Evolutionary conservation across 1,140 invertebrate species (phyloP).

Genomic region (Philopotamus ludificatus): DNA sequence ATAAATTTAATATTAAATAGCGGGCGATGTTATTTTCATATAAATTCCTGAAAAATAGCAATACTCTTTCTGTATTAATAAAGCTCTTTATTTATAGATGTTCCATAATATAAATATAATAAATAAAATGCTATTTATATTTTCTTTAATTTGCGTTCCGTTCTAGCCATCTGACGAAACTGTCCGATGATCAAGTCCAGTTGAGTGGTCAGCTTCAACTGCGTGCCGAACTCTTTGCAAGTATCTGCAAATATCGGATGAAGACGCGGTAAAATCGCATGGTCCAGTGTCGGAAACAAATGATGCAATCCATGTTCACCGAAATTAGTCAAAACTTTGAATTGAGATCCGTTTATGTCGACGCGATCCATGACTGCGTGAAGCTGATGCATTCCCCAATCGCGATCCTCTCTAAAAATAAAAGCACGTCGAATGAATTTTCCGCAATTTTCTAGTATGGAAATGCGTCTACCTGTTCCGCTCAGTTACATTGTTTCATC

Average conservation of each 20-base stretch:
- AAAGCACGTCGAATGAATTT: neutral
- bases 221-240: conserved; percentile 66
- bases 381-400: conserved; percentile 79
- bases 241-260: conserved; percentile 67
- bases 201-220: conserved; percentile 56
- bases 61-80: too few species aligned
- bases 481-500: conserved; percentile 4
- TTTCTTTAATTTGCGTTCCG: too few species aligned
- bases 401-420: conserved; percentile 48
- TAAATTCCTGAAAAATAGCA: too few species aligned
- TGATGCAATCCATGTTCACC: conserved; percentile 79
- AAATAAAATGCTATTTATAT: too few species aligned
- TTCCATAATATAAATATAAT: too few species aligned
- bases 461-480: neutral
- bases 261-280: conserved; percentile 64
- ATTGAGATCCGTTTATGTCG: conserved; percentile 65
- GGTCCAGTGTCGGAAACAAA: conserved; percentile 79
- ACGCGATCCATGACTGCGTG: conserved; percentile 71
- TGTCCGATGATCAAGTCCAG: conserved; percentile 66
- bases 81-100: too few species aligned
- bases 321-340: conserved; percentile 69
- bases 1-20: too few species aligned
- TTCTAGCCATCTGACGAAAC: conserved; percentile 63
- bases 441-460: neutral
- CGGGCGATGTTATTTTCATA: too few species aligned